phyloP scores from a whole-genome alignment of 2,113 vertebrate genomes.

The Australoheros scitulus region DNA sequence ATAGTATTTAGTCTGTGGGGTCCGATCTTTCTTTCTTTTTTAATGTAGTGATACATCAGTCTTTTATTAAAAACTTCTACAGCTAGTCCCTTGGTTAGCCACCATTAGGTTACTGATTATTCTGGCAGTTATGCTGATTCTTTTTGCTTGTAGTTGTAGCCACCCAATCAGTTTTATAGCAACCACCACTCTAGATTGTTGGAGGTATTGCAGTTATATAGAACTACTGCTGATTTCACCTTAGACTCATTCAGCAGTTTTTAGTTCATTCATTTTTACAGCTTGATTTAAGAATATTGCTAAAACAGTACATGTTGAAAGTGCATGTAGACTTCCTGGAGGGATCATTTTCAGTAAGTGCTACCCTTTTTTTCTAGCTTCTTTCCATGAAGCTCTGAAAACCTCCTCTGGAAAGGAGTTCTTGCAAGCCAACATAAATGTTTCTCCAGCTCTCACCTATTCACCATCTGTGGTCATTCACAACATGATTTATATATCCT shows the following conservation, averaged over 20 bases:
- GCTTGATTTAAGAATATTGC: conserved; percentile 3
- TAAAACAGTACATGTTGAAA: conserved; percentile 9
- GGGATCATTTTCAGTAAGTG: conserved; percentile 31
- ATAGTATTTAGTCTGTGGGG: too few relatives aligned
- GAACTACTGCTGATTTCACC: not conserved
- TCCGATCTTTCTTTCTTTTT: too few relatives aligned
- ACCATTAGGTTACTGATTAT: not conserved
- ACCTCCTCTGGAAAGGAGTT: conserved; percentile 38
- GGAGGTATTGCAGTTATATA: not conserved
- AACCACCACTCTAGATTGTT: not conserved
- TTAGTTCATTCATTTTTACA: not conserved
- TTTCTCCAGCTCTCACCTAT: conserved; percentile 56
- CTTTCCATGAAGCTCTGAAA: conserved; percentile 56
- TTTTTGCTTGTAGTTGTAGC: not conserved
- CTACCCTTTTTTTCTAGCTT: conserved; percentile 28
- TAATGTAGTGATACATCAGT: too few relatives aligned
- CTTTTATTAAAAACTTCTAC: too few relatives aligned
- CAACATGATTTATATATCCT: conserved; percentile 38
- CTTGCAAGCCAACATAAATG: conserved; percentile 63
- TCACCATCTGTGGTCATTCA: conserved; percentile 41
- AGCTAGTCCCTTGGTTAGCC: too few relatives aligned
- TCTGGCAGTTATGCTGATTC: not conserved
- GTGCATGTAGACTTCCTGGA: conserved; percentile 24
- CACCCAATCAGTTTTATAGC: not conserved
- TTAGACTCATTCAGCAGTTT: not conserved